These are phyloP conservation scores for Phallusia fumigata DNA, from an alignment of 23 tunicate species.

Conservation along the genomic window DNA sequence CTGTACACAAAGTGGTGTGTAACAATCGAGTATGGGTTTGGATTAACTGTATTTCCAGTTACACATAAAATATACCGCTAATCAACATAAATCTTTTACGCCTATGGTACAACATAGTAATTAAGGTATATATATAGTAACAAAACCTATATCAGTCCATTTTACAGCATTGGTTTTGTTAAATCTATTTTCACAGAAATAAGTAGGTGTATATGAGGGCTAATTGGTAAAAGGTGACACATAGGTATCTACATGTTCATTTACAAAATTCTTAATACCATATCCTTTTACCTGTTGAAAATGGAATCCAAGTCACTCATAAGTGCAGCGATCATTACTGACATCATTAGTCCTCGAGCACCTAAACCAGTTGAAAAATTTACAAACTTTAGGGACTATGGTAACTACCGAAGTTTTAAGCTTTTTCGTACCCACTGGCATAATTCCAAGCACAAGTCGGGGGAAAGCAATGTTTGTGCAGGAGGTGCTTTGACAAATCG, in stretches of 20 bases:
- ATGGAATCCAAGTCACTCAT: slow-evolving; percentile 98
- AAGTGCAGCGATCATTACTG: slow-evolving; percentile 95
- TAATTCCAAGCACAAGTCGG: slow-evolving; percentile 83
- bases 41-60: too few relatives aligned
- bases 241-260: too few relatives aligned
- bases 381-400: neutral
- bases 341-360: slow-evolving; percentile 92
- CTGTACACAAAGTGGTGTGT: slow-evolving; percentile 17
- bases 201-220: too few relatives aligned
- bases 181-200: too few relatives aligned
- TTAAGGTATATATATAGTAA: too few relatives aligned
- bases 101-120: too few relatives aligned
- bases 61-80: too few relatives aligned
- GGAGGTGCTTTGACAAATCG: slow-evolving; percentile 62
- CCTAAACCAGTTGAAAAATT: slow-evolving; percentile 22
- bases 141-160: too few relatives aligned
- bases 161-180: too few relatives aligned
- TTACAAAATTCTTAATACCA: neutral
- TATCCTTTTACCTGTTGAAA: slow-evolving; percentile 71
- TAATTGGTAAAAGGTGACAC: too few relatives aligned
- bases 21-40: too few relatives aligned
- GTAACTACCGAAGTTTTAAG: neutral
- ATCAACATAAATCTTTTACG: too few relatives aligned
- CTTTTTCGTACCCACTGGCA: slow-evolving; percentile 66
- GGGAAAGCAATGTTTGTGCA: slow-evolving; percentile 97